Evolutionary conservation across 2,113 vertebrate species (phyloP).

Genomic region (Felis catus): DNA sequence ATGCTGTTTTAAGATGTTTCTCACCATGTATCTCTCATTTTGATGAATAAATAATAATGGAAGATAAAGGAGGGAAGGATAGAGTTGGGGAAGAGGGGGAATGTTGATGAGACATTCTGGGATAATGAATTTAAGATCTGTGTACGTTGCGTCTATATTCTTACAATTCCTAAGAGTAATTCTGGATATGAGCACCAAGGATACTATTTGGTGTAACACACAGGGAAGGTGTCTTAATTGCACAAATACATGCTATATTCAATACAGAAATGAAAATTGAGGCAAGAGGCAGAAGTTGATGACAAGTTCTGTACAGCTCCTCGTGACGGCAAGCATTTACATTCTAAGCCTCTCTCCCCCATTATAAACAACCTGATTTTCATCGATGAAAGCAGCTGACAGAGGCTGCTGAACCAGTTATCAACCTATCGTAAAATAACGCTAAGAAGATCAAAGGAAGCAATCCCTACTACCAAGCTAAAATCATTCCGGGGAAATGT

Average conservation of each 20-base stretch:
- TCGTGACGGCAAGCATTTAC: conserved; percentile 42
- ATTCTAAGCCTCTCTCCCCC: conserved; percentile 39
- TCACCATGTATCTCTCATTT: neutral
- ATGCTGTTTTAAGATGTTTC: neutral
- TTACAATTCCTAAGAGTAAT: neutral
- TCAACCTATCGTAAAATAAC: conserved; percentile 86
- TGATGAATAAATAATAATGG: neutral
- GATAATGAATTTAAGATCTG: conserved; percentile 34
- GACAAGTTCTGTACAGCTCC: neutral
- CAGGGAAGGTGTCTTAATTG: neutral
- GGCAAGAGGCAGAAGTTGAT: neutral
- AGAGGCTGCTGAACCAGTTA: conserved; percentile 76
- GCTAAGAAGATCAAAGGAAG: conserved; percentile 87
- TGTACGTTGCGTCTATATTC: neutral
- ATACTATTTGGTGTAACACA: neutral
- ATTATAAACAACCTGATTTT: conserved; percentile 72
- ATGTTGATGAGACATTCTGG: neutral
- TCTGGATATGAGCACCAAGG: neutral
- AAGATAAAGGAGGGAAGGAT: neutral
- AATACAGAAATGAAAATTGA: conserved; percentile 4
- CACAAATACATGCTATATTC: neutral
- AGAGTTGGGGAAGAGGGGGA: neutral
- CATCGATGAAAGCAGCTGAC: conserved; percentile 74
- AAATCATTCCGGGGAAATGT: conserved; percentile 87
- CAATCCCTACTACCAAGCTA: conserved; percentile 86